Percentiles rank a stretch among this genome's conserved stretches.
Evolutionary conservation across 1,140 invertebrate species (phyloP).

Genomic region (Zaprionus capensis): DNA sequence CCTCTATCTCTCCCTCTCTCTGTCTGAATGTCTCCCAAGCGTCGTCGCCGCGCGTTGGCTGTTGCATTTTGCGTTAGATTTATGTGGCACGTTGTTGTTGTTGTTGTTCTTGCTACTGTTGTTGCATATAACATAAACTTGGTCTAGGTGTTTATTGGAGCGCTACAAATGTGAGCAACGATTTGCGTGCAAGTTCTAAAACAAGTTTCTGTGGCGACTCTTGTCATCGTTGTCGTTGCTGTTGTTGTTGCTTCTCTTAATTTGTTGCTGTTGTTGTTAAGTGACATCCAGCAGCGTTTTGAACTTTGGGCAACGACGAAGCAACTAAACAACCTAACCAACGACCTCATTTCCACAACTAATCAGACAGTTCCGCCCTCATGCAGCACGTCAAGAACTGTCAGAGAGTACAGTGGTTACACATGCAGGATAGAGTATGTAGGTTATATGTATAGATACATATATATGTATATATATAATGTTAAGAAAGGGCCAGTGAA

Average conservation of each 20-base stretch:
- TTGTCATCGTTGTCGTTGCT: background rate
- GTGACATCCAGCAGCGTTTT: constrained; percentile 54
- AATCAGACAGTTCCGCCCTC: constrained; percentile 33
- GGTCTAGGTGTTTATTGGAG: constrained; percentile 75
- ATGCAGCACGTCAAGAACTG: background rate
- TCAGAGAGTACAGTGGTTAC: constrained; percentile 3
- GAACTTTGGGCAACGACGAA: constrained; percentile 50
- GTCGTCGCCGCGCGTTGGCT: constrained; percentile 59
- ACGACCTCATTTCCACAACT: constrained; percentile 31
- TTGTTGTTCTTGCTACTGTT: constrained; percentile 24
- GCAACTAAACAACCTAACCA: background rate
- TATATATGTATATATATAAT: background rate
- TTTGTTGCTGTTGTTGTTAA: constrained; percentile 10
- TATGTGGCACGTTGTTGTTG: constrained; percentile 34
- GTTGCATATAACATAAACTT: constrained; percentile 62
- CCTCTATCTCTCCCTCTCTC: constrained; percentile 18
- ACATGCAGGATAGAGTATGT: background rate
- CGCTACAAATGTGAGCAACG: constrained; percentile 64
- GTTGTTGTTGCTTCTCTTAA: background rate
- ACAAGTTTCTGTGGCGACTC: constrained; percentile 37
- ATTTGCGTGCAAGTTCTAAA: constrained; percentile 39
- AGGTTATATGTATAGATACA: background rate
- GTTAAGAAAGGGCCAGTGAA: background rate
- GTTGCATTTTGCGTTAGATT: constrained; percentile 60
- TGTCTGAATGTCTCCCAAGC: constrained; percentile 23